phyloP scores from a whole-genome alignment of 2,113 vertebrate genomes.

The Siphamia tubifer region DNA sequence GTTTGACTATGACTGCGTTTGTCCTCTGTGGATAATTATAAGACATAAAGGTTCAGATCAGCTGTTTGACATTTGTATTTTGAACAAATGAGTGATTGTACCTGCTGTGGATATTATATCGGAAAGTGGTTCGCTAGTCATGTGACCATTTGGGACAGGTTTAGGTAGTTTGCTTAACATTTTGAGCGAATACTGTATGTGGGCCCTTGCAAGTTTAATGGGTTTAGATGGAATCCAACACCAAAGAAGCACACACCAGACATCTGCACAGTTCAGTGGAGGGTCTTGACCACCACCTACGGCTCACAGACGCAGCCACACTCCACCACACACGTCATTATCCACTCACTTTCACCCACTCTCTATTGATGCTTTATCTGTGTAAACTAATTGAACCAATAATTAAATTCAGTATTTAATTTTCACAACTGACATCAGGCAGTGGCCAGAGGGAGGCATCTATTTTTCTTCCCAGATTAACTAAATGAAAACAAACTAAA shows the following conservation, averaged over 20 bases:
- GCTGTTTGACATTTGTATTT: too few species aligned
- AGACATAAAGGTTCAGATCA: too few species aligned
- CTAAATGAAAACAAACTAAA: slow-evolving; percentile 22
- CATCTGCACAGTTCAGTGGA: background rate
- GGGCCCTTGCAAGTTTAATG: background rate
- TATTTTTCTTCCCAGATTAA: background rate
- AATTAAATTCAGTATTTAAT: slow-evolving; percentile 49
- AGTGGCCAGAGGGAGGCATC: background rate
- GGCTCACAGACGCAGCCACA: background rate
- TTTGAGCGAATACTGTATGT: too few species aligned
- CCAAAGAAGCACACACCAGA: background rate
- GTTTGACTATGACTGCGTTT: too few species aligned
- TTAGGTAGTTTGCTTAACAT: too few species aligned
- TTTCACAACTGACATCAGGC: slow-evolving; percentile 26
- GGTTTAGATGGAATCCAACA: background rate
- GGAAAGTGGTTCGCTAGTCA: too few species aligned
- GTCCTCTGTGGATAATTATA: too few species aligned
- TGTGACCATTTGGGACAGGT: too few species aligned
- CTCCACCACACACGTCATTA: background rate
- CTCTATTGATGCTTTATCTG: slow-evolving; percentile 3
- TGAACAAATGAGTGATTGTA: too few species aligned
- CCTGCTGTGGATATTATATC: too few species aligned
- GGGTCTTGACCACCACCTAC: background rate
- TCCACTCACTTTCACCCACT: background rate
- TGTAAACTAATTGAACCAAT: slow-evolving; percentile 35